Evolutionary conservation across 1,140 invertebrate species (phyloP).

Genomic region (Eumeta japonica): DNA sequence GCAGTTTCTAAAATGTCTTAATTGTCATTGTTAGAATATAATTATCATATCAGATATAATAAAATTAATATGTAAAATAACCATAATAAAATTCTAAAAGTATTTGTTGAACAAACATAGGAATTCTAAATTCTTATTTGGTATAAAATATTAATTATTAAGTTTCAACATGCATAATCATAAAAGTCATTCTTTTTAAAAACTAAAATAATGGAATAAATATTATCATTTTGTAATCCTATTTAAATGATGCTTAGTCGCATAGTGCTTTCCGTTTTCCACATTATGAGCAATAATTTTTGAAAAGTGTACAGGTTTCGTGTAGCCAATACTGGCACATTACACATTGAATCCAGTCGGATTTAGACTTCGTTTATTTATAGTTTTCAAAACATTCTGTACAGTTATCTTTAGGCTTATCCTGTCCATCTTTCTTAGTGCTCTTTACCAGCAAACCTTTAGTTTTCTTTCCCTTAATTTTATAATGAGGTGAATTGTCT

Average conservation of each 20-base stretch:
- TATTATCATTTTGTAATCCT: background rate
- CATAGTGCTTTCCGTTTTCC: slow-evolving; percentile 8
- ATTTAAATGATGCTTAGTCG: slow-evolving; percentile 2
- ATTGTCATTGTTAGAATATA: slow-evolving; percentile 5
- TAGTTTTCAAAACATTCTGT: slow-evolving; percentile 17
- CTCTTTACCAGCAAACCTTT: slow-evolving; percentile 9
- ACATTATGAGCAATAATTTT: slow-evolving; percentile 15
- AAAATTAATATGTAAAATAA: too few relatives aligned
- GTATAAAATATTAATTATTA: too few relatives aligned
- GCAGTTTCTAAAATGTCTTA: slow-evolving; percentile 3
- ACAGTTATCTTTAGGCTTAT: slow-evolving; percentile 17
- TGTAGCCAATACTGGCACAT: slow-evolving; percentile 15
- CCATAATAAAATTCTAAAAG: slow-evolving; percentile 5
- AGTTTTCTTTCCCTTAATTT: slow-evolving; percentile 6
- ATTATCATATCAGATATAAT: too few relatives aligned
- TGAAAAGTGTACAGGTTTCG: slow-evolving; percentile 14
- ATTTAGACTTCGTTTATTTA: slow-evolving; percentile 17
- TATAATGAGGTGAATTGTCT: too few relatives aligned
- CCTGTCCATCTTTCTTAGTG: slow-evolving; percentile 9
- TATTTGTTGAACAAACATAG: slow-evolving; percentile 4
- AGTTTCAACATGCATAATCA: too few relatives aligned
- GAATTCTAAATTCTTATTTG: too few relatives aligned
- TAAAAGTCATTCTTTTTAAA: too few relatives aligned
- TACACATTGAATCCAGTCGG: slow-evolving; percentile 19
- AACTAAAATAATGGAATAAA: background rate